These are phyloP conservation scores for Stichodactyla mertensii DNA, from an alignment of 64 coral and sea anemone species.

Conservation along the genomic window DNA sequence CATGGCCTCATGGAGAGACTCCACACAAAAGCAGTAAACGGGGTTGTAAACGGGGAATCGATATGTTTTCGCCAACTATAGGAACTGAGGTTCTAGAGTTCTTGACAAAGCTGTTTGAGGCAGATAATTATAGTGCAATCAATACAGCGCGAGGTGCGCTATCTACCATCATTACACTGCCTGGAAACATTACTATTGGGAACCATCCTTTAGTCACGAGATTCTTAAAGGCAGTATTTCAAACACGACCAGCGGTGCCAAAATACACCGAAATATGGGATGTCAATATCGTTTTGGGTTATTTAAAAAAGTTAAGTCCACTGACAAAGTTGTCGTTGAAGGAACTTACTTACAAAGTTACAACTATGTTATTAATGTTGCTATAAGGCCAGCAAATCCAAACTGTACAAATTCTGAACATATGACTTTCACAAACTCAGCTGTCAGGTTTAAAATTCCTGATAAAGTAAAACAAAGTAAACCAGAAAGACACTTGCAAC, in stretches of 20 bases:
- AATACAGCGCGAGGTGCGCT: constrained; percentile 50
- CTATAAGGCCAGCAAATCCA: constrained; percentile 43
- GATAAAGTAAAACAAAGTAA: constrained; percentile 32
- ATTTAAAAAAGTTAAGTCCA: constrained; percentile 29
- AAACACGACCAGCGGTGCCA: constrained; percentile 22
- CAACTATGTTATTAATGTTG: constrained; percentile 40
- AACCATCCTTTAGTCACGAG: constrained; percentile 33
- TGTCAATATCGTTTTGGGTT: constrained; percentile 37
- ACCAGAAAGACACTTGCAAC: constrained; percentile 28
- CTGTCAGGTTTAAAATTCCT: constrained; percentile 39
- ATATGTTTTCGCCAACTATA: constrained; percentile 22
- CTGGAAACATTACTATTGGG: constrained; percentile 25
- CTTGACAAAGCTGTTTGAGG: constrained; percentile 28
- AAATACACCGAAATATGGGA: constrained; percentile 55
- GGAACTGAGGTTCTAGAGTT: constrained; percentile 29
- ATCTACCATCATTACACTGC: constrained; percentile 26
- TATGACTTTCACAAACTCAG: constrained; percentile 23
- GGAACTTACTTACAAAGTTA: constrained; percentile 44
- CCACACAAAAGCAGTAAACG: too few relatives aligned
- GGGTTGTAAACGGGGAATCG: background rate
- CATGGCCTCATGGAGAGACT: too few relatives aligned
- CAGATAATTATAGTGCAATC: constrained; percentile 20
- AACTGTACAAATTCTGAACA: constrained; percentile 38
- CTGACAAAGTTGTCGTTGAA: constrained; percentile 29
- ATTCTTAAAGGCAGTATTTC: constrained; percentile 39